Percentiles rank a stretch among this genome's conserved stretches.
These are phyloP conservation scores for Corythoichthys haematopterus DNA, from an alignment of 2,113 vertebrate genomes.

Conservation along the genomic window DNA sequence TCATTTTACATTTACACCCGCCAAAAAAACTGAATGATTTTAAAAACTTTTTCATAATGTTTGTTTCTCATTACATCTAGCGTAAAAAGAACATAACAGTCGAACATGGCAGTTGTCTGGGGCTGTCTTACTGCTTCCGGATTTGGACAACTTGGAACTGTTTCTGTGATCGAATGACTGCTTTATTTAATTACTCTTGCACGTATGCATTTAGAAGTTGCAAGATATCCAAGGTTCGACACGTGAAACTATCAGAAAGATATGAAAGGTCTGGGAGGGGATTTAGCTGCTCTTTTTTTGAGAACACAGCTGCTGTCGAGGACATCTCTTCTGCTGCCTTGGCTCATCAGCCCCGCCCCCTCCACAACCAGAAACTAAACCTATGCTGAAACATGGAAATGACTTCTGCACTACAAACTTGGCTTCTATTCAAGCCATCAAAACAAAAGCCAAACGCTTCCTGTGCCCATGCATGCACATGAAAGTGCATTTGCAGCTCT, in stretches of 20 bases:
- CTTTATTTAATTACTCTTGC: background rate
- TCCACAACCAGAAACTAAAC: constrained; percentile 6
- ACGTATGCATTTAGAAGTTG: background rate
- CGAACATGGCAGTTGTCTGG: too few species aligned
- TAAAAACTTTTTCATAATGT: too few species aligned
- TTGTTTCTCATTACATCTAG: too few species aligned
- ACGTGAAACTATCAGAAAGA: background rate
- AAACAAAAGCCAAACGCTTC: constrained; percentile 29
- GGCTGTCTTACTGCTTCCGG: too few species aligned
- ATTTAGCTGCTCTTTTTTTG: background rate
- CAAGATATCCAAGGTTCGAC: background rate
- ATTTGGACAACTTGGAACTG: background rate
- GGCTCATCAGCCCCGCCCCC: constrained; percentile 11
- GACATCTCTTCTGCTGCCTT: constrained; percentile 24
- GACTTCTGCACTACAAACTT: constrained; percentile 19
- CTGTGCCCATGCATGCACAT: constrained; percentile 32
- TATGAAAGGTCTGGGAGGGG: background rate
- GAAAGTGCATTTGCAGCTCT: constrained; percentile 25
- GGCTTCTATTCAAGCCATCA: constrained; percentile 28
- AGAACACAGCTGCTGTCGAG: constrained; percentile 21
- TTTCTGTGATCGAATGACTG: background rate
- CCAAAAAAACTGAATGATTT: too few species aligned
- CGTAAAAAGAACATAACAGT: too few species aligned
- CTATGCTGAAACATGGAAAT: constrained; percentile 21
- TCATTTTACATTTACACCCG: too few species aligned